Evolutionary conservation across 2,797 vertebrate species (phyloP).

Genomic region (Galaxias olidus): DNA sequence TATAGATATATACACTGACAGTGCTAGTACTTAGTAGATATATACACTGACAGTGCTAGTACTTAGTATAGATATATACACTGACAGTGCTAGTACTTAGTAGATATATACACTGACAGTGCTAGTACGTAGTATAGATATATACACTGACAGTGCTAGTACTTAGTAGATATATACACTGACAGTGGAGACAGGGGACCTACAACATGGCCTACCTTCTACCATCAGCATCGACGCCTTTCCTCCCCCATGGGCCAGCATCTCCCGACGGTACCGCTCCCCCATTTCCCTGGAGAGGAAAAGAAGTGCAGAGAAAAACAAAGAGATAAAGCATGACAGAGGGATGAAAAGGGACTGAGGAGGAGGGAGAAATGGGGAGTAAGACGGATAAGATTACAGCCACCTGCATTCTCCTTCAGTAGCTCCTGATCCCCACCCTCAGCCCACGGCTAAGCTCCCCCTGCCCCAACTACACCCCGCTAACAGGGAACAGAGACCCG

Average conservation of each 20-base stretch:
- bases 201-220: constrained; percentile 80
- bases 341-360: background rate
- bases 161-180: no score
- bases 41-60: no score
- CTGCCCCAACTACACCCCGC: constrained; percentile 23
- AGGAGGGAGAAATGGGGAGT: constrained; percentile 14
- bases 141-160: no score
- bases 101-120: no score
- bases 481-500: constrained; percentile 52
- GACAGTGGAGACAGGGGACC: background rate
- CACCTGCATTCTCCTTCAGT: constrained; percentile 46
- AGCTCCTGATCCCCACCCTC: constrained; percentile 4
- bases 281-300: constrained; percentile 84
- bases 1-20: no score
- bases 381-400: constrained; percentile 61
- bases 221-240: constrained; percentile 95
- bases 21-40: no score
- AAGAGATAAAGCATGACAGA: no score
- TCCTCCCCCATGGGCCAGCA: constrained; percentile 93
- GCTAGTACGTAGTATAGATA: no score
- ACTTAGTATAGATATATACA: no score
- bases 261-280: constrained; percentile 92
- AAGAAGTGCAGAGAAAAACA: background rate
- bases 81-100: no score
- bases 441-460: constrained; percentile 1